Base-by-base conservation (phyloP, 2,888 invertebrate genomes). In the Amphipyra berbera region DNA sequence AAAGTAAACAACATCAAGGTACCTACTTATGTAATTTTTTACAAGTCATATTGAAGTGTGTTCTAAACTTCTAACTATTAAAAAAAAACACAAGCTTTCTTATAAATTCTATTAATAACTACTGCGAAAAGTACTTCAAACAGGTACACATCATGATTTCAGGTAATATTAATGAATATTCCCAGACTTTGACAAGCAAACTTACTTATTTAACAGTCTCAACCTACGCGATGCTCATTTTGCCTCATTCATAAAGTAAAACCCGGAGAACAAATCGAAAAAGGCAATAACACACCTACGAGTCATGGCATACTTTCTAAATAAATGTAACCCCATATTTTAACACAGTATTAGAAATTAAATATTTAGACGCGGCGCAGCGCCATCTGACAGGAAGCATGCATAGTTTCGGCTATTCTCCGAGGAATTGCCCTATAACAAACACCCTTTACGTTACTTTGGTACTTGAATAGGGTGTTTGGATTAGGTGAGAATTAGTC, bases 371-470 rank as follows among this genome's bases (percentile, higher is more conserved):
- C 14, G 14, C 14, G 7, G 21, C 56, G 47, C 47, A 68, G 49
- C 73, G 59, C 73, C 69, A 74, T 68, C 64, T 65, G 48, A 9
- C n/a, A 62, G 65, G 33, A 52, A 68, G 15, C 27, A 14, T 15
- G 65, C 42, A 68, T 72, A 74, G 74, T 74, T 72, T 61, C 21
- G 41, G 70, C 45, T 48, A 61, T 59, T 76, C 74, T 76, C 74
- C 13, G 45, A 76, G 76, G 74, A 59, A n/a, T 56, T 41, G 33
- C 49, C 56, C 61, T 49, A 52, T n/a, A n/a, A n/a, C n/a, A 58
- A 57, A 68, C 50, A 68, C 68, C 73, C 68, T 58, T 55, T 49
- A 53, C 35, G 38, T 52, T 55, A 53, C 48, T 58, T 63, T n/a
- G 45, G 15, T 63, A 45, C 57, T 45, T 46, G 14, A 13, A 30